Conservation (phyloP, 64 coral and sea anemone species). For the Montipora foliosa region DNA sequence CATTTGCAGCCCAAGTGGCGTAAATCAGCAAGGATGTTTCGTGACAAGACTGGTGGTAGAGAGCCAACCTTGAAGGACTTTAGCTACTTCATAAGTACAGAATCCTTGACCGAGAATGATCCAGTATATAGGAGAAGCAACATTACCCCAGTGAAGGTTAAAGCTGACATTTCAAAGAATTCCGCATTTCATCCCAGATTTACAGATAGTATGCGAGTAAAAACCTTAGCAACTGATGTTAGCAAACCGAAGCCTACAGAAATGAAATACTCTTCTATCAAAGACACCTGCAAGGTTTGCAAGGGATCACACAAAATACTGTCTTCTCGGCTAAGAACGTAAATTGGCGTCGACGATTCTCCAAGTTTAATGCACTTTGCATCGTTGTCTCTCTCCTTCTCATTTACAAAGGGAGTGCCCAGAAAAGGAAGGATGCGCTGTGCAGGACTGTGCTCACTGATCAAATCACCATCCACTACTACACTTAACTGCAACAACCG, state of each 20-base stretch:
- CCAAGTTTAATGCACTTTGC: too few species aligned
- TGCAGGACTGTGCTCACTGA: too few species aligned
- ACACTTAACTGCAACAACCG: too few species aligned
- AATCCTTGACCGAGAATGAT: slow-evolving; percentile 61
- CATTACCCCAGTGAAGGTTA: not conserved
- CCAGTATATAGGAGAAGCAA: slow-evolving; percentile 26
- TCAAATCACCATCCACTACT: too few species aligned
- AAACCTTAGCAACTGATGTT: not conserved
- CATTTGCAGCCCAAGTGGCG: too few species aligned
- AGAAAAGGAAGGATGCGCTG: too few species aligned
- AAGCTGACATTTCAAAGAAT: too few species aligned
- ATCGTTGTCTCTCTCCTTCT: too few species aligned
- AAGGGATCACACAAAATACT: not conserved
- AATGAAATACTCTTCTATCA: too few species aligned
- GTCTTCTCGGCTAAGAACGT: not conserved
- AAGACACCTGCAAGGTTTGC: not conserved
- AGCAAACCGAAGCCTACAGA: not conserved
- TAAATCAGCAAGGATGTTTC: not conserved
- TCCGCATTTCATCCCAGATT: too few species aligned
- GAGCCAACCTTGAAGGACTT: slow-evolving; percentile 13
- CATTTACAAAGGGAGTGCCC: too few species aligned
- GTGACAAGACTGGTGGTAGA: slow-evolving; percentile 10
- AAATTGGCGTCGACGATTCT: too few species aligned
- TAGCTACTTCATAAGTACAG: slow-evolving; percentile 31
- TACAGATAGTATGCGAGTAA: not conserved